Conservation (phyloP, 2,113 vertebrate genomes). For the Propithecus coquereli region DNA sequence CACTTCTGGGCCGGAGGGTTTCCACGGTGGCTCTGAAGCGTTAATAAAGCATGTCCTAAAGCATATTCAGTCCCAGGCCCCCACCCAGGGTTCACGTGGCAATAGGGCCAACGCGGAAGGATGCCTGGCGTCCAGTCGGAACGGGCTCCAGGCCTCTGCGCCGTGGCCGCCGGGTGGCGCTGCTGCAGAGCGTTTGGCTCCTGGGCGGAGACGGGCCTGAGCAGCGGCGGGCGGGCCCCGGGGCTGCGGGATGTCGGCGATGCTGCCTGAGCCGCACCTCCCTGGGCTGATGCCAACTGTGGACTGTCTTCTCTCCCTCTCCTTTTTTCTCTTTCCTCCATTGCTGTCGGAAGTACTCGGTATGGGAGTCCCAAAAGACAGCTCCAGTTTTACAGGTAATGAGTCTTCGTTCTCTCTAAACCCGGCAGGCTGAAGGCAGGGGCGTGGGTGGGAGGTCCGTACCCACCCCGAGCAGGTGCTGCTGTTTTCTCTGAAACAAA, state of each 20-base stretch:
- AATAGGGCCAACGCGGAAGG: neutral
- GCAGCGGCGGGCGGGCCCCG: rapidly evolving
- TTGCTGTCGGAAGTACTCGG: conserved; percentile 92
- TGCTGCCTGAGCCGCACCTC: neutral
- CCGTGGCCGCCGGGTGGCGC: conserved; percentile 66
- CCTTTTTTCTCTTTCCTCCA: conserved; percentile 65
- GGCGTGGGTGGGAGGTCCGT: neutral
- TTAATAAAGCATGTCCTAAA: neutral
- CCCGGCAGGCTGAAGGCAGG: neutral
- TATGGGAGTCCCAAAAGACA: conserved; percentile 99
- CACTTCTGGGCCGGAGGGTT: neutral
- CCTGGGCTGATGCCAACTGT: conserved; percentile 69
- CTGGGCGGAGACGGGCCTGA: rapidly evolving
- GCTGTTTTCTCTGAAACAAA: neutral
- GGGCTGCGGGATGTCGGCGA: neutral
- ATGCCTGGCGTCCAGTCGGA: rapidly evolving
- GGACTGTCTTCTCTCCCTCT: conserved; percentile 76
- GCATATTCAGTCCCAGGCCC: neutral
- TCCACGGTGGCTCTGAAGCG: neutral
- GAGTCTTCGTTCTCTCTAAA: conserved; percentile 34
- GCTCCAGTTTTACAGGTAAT: conserved; percentile 99
- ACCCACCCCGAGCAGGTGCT: rapidly evolving
- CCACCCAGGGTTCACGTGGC: neutral
- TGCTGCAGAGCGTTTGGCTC: neutral
- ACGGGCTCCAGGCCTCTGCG: neutral